Conservation (phyloP, 2,888 invertebrate species). For the Trachelus stipa region DNA sequence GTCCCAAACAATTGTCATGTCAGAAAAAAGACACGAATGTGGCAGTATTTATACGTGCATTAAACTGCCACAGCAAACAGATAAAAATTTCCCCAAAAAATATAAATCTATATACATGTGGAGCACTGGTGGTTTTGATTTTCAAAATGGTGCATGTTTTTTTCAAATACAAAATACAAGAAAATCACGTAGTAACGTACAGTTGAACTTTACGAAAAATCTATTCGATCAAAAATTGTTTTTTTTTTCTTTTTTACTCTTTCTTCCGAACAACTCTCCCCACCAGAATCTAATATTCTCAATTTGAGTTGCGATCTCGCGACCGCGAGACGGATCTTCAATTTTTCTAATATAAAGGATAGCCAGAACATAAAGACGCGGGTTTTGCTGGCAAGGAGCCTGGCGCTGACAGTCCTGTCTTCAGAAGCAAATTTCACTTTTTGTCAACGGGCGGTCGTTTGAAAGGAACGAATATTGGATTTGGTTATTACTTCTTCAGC, state of each 20-base stretch:
- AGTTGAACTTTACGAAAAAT: background rate
- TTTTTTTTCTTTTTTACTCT: background rate
- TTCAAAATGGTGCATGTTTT: no score
- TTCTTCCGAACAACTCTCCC: background rate
- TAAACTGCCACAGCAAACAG: no score
- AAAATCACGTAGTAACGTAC: no score
- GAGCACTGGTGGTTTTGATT: no score
- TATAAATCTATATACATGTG: no score
- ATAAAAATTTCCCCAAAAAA: no score
- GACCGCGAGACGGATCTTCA: conserved; percentile 8
- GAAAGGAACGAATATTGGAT: conserved; percentile 64
- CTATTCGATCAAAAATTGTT: background rate
- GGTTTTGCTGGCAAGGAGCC: conserved; percentile 31
- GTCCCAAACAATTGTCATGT: no score
- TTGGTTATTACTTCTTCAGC: conserved; percentile 62
- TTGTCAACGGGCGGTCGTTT: conserved; percentile 55
- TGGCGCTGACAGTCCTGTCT: conserved; percentile 61
- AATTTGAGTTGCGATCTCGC: background rate
- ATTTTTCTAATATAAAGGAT: conserved; percentile 14
- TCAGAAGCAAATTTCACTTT: conserved; percentile 59
- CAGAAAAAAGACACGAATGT: no score
- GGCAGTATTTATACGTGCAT: no score
- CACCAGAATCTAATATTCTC: background rate
- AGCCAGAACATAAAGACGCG: conserved; percentile 8
- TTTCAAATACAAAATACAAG: no score